Base-by-base conservation (phyloP, 1,140 invertebrate species). In the Heliothis subflexa region DNA sequence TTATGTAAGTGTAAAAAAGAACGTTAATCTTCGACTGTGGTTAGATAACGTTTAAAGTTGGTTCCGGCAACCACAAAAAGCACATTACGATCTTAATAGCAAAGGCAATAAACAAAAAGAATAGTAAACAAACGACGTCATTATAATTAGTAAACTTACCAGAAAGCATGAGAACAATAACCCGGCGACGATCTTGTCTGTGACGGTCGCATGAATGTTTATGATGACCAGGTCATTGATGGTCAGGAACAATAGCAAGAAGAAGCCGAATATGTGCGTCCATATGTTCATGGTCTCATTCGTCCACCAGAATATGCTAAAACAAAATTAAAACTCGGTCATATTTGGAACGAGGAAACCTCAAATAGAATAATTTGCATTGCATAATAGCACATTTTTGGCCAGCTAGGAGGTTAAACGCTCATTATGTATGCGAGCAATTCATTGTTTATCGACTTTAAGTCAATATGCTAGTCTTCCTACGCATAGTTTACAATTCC, bases 251-350 rank as follows among this genome's bases (percentile, higher is more conserved):
- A 98, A 94, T 83, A 99, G 98, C 11, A 99, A 93, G 87, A 98
- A 96, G 95, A 98, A 99, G 10, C 98, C 98, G 80, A 98, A 96
- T 81, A 99, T 95, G 93, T 99, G 99, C 72, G 98, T 98, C 99
- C 99, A 99, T 88, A 99, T 99, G 87, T 99, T 99, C 82, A 99
- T 96, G 3, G 98, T 99, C 93, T 99, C 99, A 89, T 99, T 99
- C 16, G 97, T 99, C 98, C 98, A 98, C 96, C 98, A 98, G 94
- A 99, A 99, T 88, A 99, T 96, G 90, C 98, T 98, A 91, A 74
- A 96, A 91, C 75, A 81, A 84, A 78, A 74, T 61, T 75, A 62
- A 62, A 50, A 49, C 50, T 62, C 21, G 21, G 13, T 52, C 47
- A 52, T 28, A 70, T 70, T 50, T 50, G 14, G 47, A 28, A 70